These are phyloP conservation scores for Gibbula magus DNA, from an alignment of 2,888 invertebrate genomes.

Conservation along the genomic window DNA sequence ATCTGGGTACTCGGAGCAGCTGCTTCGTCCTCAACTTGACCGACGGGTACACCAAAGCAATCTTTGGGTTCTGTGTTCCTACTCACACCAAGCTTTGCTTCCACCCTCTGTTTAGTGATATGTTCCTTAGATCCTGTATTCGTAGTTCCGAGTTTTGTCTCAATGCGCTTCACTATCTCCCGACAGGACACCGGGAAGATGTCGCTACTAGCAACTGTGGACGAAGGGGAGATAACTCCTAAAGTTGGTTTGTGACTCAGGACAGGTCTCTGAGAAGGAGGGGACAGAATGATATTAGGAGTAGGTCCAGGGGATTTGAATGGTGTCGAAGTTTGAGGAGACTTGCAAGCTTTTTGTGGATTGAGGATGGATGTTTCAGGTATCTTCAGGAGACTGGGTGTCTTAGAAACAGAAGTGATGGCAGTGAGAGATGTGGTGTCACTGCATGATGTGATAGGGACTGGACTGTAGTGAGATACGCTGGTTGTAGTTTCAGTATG, in stretches of 20 bases:
- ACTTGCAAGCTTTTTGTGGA: no score
- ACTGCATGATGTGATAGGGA: no score
- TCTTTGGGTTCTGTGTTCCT: neutral
- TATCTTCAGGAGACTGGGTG: no score
- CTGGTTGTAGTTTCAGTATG: no score
- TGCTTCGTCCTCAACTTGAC: neutral
- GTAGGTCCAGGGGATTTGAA: neutral
- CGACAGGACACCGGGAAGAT: constrained; percentile 16
- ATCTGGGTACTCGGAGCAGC: no score
- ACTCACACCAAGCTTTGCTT: neutral
- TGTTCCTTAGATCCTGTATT: neutral
- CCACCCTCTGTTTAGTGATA: neutral
- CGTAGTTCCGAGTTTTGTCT: neutral
- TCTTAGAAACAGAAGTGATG: no score
- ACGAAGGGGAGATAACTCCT: neutral
- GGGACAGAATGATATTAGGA: neutral
- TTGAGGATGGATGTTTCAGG: no score
- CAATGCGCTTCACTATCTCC: neutral
- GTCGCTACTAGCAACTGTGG: constrained; percentile 12
- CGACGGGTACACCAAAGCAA: neutral
- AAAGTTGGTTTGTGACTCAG: neutral
- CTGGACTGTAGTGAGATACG: no score
- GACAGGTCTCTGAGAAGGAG: neutral
- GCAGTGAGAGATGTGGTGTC: no score
- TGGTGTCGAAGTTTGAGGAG: no score